Base-by-base conservation (phyloP, 2,113 vertebrate species). In the Progne subis region DNA sequence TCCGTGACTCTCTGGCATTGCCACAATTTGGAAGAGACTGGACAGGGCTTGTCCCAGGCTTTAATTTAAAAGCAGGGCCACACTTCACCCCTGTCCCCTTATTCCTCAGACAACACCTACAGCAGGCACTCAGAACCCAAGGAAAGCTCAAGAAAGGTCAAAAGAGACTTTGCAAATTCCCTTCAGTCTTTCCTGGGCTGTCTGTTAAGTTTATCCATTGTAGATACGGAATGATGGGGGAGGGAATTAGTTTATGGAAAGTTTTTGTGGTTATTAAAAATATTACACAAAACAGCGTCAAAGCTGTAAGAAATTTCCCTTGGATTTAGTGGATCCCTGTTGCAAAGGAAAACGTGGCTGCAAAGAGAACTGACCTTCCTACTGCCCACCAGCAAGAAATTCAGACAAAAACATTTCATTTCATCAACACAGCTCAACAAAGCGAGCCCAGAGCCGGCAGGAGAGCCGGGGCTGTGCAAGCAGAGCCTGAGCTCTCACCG, bases 401-500 rank as follows among this genome's bases (percentile, higher is more conserved):
- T 12, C 65, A 76, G 16, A 8, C n/a, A 43, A 46, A 74, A 37
- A 0, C 28, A 24, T 18, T 18, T 13, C 5, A 6, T 32, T 83
- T n/a, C 12, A n/a, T 5, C 81, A 60, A 16, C 31, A 29, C 2
- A 4, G 25, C 46, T 32, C 64, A 71, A 34, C 0, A 1, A 52
- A 55, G 53, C 0, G 4, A 56, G n/a, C 14, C 3, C 29, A 46
- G 70, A 18, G 5, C 61, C 1, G 2, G 4, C 4, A 31, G 55
- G 29, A 75, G 46, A 32, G 11, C 28, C 0, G 12, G 21, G 16
- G 7, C 3, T 19, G 46, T 47, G 59, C 13, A 26, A 24, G 0
- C 44, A 21, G 2, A 24, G 70, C 7, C 18, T 4, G 6, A 18
- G 12, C 82, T 78, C 99, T 99, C 97, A 99, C 99, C 99, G 6